Conservation (phyloP, 2,113 vertebrate genomes). For the Pholis gunnellus region DNA sequence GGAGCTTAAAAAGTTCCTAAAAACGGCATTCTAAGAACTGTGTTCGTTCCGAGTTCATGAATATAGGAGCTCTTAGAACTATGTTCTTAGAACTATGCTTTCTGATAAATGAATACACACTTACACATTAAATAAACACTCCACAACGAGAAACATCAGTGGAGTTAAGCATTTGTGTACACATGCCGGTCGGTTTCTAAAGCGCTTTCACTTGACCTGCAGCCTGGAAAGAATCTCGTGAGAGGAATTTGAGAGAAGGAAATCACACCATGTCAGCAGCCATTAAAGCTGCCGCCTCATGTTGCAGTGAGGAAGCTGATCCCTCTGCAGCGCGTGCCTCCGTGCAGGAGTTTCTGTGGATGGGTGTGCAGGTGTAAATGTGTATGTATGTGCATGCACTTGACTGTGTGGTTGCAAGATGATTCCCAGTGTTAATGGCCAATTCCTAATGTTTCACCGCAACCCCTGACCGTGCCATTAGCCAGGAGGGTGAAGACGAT, state of each 20-base stretch:
- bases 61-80: too few species aligned
- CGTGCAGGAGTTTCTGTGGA: background rate
- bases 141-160: background rate
- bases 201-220: slow-evolving; percentile 43
- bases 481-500: slow-evolving; percentile 18
- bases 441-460: slow-evolving; percentile 11
- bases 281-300: slow-evolving; percentile 68
- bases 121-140: background rate
- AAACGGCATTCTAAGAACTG: too few species aligned
- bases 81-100: background rate
- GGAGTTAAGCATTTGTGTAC: background rate
- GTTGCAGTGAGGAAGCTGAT: slow-evolving; percentile 67
- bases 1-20: too few species aligned
- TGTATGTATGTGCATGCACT: slow-evolving; percentile 8
- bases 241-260: slow-evolving; percentile 72
- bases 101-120: background rate
- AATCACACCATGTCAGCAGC: slow-evolving; percentile 75
- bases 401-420: slow-evolving; percentile 31
- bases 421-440: slow-evolving; percentile 45
- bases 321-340: slow-evolving; percentile 43
- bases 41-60: too few species aligned
- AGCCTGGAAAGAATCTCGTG: slow-evolving; percentile 74
- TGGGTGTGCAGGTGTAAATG: slow-evolving; percentile 14
- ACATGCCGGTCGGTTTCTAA: background rate
- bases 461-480: slow-evolving; percentile 3